Evolutionary conservation across 2,888 invertebrate genomes (phyloP).

Genomic region (Caenorhabditis sp.): DNA sequence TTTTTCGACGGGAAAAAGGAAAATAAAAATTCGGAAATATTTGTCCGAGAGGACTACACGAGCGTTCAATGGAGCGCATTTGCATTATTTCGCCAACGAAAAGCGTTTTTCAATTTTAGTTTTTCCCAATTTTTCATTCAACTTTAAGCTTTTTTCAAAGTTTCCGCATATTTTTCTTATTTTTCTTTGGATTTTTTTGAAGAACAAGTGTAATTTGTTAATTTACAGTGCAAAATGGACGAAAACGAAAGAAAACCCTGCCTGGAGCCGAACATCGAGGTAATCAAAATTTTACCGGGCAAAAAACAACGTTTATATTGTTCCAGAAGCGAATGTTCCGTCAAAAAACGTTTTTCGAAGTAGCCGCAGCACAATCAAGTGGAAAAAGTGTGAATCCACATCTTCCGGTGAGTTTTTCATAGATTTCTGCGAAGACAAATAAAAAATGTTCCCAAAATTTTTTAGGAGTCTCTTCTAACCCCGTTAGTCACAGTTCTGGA

Average conservation of each 20-base stretch:
- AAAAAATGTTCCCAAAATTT: background rate
- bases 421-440: background rate
- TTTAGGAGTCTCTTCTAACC: constrained; percentile 34
- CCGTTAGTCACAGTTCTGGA: constrained; percentile 41
- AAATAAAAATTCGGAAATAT: background rate
- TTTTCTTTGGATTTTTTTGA: background rate
- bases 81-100: constrained; percentile 21
- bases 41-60: constrained; percentile 55
- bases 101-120: background rate
- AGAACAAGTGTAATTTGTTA: background rate
- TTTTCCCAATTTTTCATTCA: too few species aligned
- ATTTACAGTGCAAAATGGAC: background rate
- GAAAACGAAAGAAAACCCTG: background rate
- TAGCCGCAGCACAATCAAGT: constrained; percentile 46
- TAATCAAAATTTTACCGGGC: background rate
- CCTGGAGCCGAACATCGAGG: background rate
- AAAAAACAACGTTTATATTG: background rate
- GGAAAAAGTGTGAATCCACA: constrained; percentile 24
- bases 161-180: background rate
- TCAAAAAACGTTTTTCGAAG: constrained; percentile 38
- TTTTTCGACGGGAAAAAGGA: constrained; percentile 1
- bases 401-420: constrained; percentile 31
- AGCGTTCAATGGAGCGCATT: constrained; percentile 21
- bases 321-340: constrained; percentile 31
- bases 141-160: background rate